phyloP scores from a whole-genome alignment of 2,797 vertebrate genomes.

The Rhinichthys osculus region DNA sequence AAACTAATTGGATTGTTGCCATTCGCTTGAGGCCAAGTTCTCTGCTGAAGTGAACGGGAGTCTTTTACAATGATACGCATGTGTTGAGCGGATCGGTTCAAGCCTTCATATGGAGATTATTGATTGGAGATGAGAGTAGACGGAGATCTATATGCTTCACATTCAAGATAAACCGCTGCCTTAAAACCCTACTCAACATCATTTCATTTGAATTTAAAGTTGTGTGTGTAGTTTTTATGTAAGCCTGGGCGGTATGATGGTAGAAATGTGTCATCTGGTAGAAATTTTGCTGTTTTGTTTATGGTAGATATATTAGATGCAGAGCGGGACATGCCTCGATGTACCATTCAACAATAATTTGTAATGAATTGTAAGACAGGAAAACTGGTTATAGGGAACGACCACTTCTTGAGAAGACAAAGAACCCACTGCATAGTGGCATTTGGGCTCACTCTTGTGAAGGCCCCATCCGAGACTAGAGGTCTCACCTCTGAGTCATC shows the following conservation, averaged over 20 bases:
- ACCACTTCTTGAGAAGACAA: no score
- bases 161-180: neutral
- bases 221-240: neutral
- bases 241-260: neutral
- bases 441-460: no score
- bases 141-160: constrained; percentile 38
- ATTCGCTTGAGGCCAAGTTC: constrained; percentile 76
- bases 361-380: neutral
- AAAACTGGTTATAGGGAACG: no score
- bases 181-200: neutral
- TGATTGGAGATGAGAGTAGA: constrained; percentile 52
- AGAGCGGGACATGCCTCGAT: neutral
- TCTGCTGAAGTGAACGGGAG: constrained; percentile 63
- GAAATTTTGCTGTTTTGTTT: neutral
- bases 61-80: constrained; percentile 74
- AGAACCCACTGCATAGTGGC: no score
- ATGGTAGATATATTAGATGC: neutral
- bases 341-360: neutral
- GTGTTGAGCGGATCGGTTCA: constrained; percentile 67
- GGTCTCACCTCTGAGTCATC: no score
- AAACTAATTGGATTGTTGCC: constrained; percentile 86
- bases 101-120: constrained; percentile 42
- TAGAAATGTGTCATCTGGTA: neutral
- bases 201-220: neutral
- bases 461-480: no score